Conservation (phyloP, 2,888 invertebrate species). For the Sphaerophoria taeniata region DNA sequence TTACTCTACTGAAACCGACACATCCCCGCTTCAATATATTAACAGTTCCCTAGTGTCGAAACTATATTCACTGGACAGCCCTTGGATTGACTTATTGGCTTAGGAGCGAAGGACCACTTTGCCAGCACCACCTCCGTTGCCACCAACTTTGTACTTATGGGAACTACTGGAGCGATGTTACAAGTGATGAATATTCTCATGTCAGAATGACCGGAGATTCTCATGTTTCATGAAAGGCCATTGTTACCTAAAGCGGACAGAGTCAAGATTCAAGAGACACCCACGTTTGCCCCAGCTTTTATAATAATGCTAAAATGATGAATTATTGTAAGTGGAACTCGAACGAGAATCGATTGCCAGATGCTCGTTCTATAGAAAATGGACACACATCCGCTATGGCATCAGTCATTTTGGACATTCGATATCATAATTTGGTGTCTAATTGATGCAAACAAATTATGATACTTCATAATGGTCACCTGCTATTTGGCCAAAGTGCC, state of each 20-base stretch:
- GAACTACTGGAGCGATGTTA: slow-evolving; percentile 15
- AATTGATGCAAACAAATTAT: slow-evolving; percentile 64
- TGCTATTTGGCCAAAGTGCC: not conserved
- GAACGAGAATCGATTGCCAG: slow-evolving; percentile 30
- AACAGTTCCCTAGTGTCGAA: not conserved
- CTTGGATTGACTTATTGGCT: slow-evolving; percentile 38
- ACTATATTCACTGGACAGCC: not conserved
- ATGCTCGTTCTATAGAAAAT: not conserved
- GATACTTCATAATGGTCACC: not conserved
- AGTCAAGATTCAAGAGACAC: not conserved
- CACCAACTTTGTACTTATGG: slow-evolving; percentile 32
- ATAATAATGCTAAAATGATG: not conserved
- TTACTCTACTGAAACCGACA: slow-evolving; percentile 1
- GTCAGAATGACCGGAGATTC: slow-evolving; percentile 42
- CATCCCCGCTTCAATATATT: not conserved
- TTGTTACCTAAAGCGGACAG: slow-evolving; percentile 56
- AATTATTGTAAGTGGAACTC: slow-evolving; percentile 5
- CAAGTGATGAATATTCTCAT: slow-evolving; percentile 59
- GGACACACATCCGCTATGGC: not conserved
- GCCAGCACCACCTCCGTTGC: not conserved
- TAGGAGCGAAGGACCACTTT: not conserved
- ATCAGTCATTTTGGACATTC: slow-evolving; percentile 55
- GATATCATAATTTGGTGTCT: slow-evolving; percentile 57
- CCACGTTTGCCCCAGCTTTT: too few species aligned
- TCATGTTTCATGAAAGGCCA: slow-evolving; percentile 56